A percentile compares a stretch with the other conserved stretches of the same genome.
Evolutionary conservation across 2,797 vertebrate species (phyloP).

Genomic region (Leptoclinus maculatus): DNA sequence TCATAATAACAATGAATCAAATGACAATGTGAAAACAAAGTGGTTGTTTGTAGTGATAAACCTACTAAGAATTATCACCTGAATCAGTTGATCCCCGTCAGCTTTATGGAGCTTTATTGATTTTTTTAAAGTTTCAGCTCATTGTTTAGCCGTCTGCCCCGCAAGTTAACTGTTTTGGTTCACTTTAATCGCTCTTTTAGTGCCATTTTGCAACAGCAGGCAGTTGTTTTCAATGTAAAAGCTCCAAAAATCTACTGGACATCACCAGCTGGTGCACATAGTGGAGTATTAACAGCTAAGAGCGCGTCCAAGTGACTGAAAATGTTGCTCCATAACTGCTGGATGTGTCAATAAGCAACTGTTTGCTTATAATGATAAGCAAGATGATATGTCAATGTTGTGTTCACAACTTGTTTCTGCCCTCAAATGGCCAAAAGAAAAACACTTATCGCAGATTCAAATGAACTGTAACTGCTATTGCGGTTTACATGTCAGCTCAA

Average conservation of each 20-base stretch:
- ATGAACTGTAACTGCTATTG: not conserved
- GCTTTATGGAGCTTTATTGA: not conserved
- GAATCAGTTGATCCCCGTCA: not conserved
- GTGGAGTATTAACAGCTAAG: not conserved
- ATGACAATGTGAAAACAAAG: too few species aligned
- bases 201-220: not conserved
- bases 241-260: not conserved
- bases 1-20: too few species aligned
- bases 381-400: too few species aligned
- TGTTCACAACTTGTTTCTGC: too few species aligned
- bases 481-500: not conserved
- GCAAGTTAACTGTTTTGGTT: too few species aligned
- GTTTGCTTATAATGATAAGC: too few species aligned
- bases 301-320: too few species aligned
- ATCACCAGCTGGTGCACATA: not conserved
- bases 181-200: not conserved
- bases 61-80: not conserved
- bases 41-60: too few species aligned
- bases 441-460: not conserved
- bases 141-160: too few species aligned
- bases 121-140: too few species aligned
- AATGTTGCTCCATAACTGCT: too few species aligned
- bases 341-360: too few species aligned
- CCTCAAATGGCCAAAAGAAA: not conserved
- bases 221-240: not conserved